Base-by-base conservation (phyloP, 1,140 invertebrate species). In the Orussus abietinus region DNA sequence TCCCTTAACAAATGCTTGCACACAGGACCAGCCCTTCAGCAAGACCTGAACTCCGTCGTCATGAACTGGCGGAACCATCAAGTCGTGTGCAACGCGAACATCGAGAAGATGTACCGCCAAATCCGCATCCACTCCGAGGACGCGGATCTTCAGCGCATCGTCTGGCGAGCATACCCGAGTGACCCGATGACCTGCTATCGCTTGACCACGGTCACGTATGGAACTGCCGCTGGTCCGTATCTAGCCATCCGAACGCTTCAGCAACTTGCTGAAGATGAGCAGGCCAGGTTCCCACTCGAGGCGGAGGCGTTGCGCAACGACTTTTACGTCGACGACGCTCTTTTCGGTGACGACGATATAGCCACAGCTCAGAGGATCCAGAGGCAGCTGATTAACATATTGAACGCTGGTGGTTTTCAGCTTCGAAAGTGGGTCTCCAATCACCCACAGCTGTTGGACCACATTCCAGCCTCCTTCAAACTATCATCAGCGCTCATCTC, bases 81-180 rank as follows among this genome's bases (percentile, higher is more conserved):
- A 3, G 41, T 50, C 19, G 48, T 41, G 1, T 51, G 64, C 12
- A 35, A 31, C 7, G 62, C 59, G 3, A 73, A 76, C 41, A 59
- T 74, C 3, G 38, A 50, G 18, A 63, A 72, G 42, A 75, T 75
- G 71, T 77, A 72, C 43, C 33, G 72, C 9, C 66, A 69, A 40
- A 57, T 76, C 4, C 19, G 5, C 18, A 29, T 62, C 1, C 25
- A 41, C 18, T 12, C 37, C 6, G 20, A 42, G 6, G 49, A 59
- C 35, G 17, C 13, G 5, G 42, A 53, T 18, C 42, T 51, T 11
- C 59, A 61, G 42, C 21, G 54, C 14, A 61, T 66, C n/a, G 5
- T 66, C 0, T 63, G 61, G 55, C 13, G 48, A 15, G 9, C 25
- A 3, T 9, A 2, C n/a, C 10, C 17, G 22, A 44, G 33, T n/a